These are phyloP conservation scores for Taxidea taxus DNA, from an alignment of 2,113 vertebrate species.

Conservation along the genomic window DNA sequence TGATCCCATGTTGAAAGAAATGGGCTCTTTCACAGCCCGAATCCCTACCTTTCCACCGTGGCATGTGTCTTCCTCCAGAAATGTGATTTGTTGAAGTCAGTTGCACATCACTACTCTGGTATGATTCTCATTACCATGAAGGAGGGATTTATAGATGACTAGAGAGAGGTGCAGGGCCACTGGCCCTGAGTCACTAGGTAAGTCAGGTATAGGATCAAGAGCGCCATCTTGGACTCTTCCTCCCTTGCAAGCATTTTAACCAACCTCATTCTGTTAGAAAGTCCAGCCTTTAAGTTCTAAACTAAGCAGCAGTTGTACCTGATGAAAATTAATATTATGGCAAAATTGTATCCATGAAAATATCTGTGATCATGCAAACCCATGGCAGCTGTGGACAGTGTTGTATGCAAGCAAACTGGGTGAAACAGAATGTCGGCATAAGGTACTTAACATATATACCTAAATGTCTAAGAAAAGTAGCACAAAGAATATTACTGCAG, in stretches of 20 bases:
- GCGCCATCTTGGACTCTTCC: not conserved
- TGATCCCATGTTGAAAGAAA: conserved; percentile 28
- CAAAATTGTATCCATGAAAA: not conserved
- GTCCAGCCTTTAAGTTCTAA: not conserved
- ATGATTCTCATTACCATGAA: not conserved
- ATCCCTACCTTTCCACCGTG: not conserved
- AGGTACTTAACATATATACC: no score
- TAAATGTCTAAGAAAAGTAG: not conserved
- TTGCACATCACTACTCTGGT: not conserved
- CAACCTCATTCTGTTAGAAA: not conserved
- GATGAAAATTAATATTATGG: not conserved
- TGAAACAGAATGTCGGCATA: not conserved
- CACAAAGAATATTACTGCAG: not conserved
- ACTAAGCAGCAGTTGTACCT: not conserved
- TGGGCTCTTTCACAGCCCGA: conserved; percentile 23
- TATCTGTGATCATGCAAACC: not conserved
- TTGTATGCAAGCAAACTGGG: accelerated
- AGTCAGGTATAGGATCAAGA: not conserved
- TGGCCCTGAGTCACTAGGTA: not conserved
- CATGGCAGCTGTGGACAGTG: not conserved
- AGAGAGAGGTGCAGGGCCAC: not conserved
- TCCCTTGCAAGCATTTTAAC: not conserved
- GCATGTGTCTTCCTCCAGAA: not conserved
- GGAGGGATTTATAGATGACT: not conserved
- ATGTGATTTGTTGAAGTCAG: conserved; percentile 17